Conservation (phyloP, 2,888 invertebrate genomes). For the Drosophila formosana region DNA sequence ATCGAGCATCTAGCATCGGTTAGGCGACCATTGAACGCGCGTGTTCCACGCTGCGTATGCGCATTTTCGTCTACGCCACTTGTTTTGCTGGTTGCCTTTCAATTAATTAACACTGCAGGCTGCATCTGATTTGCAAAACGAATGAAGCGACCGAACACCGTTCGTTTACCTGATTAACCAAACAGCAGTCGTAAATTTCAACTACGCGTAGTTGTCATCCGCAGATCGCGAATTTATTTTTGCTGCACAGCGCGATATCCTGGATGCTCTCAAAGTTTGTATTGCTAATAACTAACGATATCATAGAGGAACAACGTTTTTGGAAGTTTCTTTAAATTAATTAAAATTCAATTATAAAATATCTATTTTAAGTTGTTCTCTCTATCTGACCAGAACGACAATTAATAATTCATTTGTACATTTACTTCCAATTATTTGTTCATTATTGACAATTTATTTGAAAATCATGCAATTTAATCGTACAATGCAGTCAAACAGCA, state of each 20-base stretch:
- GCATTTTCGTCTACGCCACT: conserved; percentile 13
- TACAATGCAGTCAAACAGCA: neutral
- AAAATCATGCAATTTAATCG: neutral
- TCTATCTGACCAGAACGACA: too few species aligned
- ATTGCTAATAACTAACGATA: too few species aligned
- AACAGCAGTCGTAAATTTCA: conserved; percentile 25
- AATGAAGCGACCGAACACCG: conserved; percentile 10
- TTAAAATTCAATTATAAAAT: too few species aligned
- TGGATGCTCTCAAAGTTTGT: neutral
- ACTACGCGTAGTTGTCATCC: neutral
- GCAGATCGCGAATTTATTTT: neutral
- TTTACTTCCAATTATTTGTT: too few species aligned
- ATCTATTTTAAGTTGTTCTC: too few species aligned
- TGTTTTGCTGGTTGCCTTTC: conserved; percentile 23
- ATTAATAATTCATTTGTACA: too few species aligned
- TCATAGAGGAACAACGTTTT: too few species aligned
- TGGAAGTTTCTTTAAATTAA: too few species aligned
- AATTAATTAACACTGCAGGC: conserved; percentile 58
- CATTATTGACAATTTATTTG: neutral
- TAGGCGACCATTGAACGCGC: conserved; percentile 24
- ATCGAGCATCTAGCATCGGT: neutral
- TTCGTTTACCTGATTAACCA: conserved; percentile 40
- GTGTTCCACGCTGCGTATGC: conserved; percentile 58
- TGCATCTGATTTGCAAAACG: conserved; percentile 60
- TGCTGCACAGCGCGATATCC: conserved; percentile 14